Base-by-base conservation (phyloP, 2,888 invertebrate species). In the Troides aeacus region DNA sequence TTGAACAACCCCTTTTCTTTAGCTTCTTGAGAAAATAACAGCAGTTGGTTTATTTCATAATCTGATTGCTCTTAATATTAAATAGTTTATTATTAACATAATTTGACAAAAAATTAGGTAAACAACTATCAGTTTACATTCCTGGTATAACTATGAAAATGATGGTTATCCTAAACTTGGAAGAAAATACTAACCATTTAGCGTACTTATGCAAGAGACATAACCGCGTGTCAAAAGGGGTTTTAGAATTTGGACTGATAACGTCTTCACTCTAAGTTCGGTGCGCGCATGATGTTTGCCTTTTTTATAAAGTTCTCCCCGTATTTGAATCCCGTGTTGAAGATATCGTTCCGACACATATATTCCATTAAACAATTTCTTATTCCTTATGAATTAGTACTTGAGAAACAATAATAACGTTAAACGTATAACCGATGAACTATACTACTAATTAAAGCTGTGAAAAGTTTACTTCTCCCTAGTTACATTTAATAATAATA, bases 131-230 rank as follows among this genome's bases (percentile, higher is more conserved):
- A 8, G 10, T 12, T 10, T 12, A 46, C 1, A 50, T 50, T 15
- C 50, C 5, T 1, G 17, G 4, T 50, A 57, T 10, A 21, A 10
- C 1, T 21, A 21, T 18, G n/a, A 21, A 21, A 18, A 21, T 46
- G 58, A 76, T 88, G 81, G 88, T 81, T 57, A 78, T 81, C 79
- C 78, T 79, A 84, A 71, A 42, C 58, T 72, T 79, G 81, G 82
- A 87, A 88, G 86, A 88, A 89, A 89, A 62, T 50, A 69, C 81
- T 81, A 78, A 81, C 81, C 85, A 86, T 89, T 90, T 91, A 91
- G 88, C 89, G 83, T 88, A 84, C 84, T 84, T 83, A 86, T 84
- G 89, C 84, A 87, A 86, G 81, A 77, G 74, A 72, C 72, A 71
- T 62, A 70, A 71, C 71, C 68, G 61, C 70, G 53, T 58, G 69